Conservation (phyloP, 2,888 invertebrate genomes). For the Cryptocheilus praepositus region DNA sequence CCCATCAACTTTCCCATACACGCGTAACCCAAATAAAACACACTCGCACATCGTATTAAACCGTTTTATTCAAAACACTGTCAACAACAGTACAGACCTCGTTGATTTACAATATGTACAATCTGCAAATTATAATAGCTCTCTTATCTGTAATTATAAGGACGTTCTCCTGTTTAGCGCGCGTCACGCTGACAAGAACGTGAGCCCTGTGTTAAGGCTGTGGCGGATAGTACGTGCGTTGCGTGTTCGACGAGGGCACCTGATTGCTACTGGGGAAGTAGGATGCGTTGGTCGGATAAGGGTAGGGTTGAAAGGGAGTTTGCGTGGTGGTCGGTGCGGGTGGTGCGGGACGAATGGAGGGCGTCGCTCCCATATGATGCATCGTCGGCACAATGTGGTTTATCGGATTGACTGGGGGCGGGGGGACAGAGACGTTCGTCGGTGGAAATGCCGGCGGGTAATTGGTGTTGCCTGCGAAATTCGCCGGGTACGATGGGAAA, state of each 20-base stretch:
- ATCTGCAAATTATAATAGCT: constrained; percentile 22
- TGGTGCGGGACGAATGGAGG: constrained; percentile 58
- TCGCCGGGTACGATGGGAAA: constrained; percentile 65
- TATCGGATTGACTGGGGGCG: constrained; percentile 68
- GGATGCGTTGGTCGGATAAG: constrained; percentile 66
- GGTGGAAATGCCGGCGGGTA: constrained; percentile 71
- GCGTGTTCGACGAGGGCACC: constrained; percentile 61
- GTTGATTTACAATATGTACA: constrained; percentile 52
- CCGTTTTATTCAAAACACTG: constrained; percentile 25
- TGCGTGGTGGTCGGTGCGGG: constrained; percentile 56
- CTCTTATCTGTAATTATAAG: constrained; percentile 22
- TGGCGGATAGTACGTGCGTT: constrained; percentile 68
- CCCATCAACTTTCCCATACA: too few relatives aligned
- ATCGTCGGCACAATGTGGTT: constrained; percentile 68
- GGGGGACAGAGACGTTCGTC: constrained; percentile 69
- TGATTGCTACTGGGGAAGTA: constrained; percentile 66
- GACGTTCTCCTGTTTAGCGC: constrained; percentile 18
- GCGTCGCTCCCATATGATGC: constrained; percentile 59
- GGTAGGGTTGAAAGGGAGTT: constrained; percentile 60
- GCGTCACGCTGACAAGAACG: constrained; percentile 24
- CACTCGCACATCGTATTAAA: too few relatives aligned
- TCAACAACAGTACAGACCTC: constrained; percentile 25
- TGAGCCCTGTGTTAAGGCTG: constrained; percentile 55
- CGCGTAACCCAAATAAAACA: too few relatives aligned
- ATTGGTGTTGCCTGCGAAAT: constrained; percentile 60